Conservation (phyloP, 2,888 invertebrate species). For the Agonopterix subpropinquella region DNA sequence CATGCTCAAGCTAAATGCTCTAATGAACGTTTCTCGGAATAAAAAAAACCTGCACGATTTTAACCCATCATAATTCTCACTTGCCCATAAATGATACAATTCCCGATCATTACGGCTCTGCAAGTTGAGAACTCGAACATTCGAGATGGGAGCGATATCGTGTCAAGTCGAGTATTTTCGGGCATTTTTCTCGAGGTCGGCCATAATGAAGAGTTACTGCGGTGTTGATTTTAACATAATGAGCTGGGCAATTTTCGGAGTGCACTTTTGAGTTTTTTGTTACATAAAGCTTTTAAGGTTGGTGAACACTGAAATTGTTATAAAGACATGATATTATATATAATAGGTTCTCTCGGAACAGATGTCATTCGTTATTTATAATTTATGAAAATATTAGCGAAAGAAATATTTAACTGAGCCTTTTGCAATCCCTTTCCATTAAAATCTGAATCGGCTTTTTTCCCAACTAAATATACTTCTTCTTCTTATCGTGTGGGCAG, state of each 20-base stretch:
- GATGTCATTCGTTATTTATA: too few species aligned
- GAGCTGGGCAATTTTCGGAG: constrained; percentile 41
- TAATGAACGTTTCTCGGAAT: constrained; percentile 3
- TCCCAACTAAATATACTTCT: too few species aligned
- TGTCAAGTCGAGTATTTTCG: constrained; percentile 29
- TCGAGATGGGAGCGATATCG: constrained; percentile 33
- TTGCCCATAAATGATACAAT: constrained; percentile 20
- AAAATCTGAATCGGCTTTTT: too few species aligned
- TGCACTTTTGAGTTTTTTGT: constrained; percentile 18
- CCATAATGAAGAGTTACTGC: constrained; percentile 52
- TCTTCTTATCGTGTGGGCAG: too few species aligned
- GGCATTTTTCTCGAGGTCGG: constrained; percentile 30
- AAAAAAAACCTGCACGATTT: neutral
- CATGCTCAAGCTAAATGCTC: too few species aligned
- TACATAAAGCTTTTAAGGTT: constrained; percentile 16
- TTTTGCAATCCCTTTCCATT: too few species aligned
- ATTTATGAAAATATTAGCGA: too few species aligned
- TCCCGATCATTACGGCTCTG: constrained; percentile 10
- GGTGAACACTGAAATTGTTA: neutral
- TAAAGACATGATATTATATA: neutral
- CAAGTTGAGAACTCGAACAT: constrained; percentile 13
- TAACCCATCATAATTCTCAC: constrained; percentile 9
- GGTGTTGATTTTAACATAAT: constrained; percentile 61
- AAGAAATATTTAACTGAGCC: too few species aligned
- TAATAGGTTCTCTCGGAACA: too few species aligned